Conservation (phyloP, 2,797 vertebrate genomes). For the Bovichtus variegatus region DNA sequence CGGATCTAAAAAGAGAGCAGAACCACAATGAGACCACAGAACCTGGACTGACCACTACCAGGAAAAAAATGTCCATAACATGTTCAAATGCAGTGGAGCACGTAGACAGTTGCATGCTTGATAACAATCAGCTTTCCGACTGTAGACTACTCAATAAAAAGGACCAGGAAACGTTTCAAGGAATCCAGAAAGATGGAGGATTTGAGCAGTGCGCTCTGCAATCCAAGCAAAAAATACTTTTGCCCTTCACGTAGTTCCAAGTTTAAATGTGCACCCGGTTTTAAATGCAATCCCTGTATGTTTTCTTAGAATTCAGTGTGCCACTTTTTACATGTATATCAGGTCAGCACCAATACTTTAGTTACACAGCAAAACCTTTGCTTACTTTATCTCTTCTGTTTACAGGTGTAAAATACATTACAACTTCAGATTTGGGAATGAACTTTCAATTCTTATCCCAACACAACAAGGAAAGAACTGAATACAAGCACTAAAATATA, state of each 20-base stretch:
- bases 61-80: background rate
- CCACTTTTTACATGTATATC: background rate
- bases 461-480: background rate
- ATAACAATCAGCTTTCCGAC: background rate
- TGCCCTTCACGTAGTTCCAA: no score
- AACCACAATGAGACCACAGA: background rate
- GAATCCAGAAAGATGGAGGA: background rate
- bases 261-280: background rate
- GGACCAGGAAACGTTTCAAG: background rate
- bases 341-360: background rate
- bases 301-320: no score
- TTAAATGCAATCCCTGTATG: background rate
- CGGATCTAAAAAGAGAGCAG: slow-evolving; percentile 85
- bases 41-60: rapidly evolving
- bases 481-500: background rate
- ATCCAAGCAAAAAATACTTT: background rate
- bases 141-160: background rate
- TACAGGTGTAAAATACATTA: background rate
- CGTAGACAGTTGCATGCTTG: background rate
- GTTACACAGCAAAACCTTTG: no score
- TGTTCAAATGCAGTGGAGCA: background rate
- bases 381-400: background rate
- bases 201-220: background rate
- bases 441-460: no score
- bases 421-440: background rate